Conservation (phyloP, 2,797 vertebrate genomes). For the Smutsia gigantea region DNA sequence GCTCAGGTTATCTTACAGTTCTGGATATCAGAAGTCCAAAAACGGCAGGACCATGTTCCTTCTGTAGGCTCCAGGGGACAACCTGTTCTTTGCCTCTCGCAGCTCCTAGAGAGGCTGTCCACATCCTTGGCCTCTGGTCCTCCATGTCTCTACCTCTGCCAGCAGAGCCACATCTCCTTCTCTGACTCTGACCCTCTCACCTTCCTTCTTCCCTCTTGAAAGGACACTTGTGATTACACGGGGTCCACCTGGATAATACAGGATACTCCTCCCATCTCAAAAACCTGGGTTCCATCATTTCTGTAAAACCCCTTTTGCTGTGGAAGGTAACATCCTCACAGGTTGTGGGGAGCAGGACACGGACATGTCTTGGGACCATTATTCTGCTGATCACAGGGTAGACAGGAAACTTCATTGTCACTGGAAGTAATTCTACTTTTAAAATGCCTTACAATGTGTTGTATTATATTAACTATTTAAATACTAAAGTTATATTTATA, state of each 20-base stretch:
- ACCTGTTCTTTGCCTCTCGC: not conserved
- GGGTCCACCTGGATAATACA: not conserved
- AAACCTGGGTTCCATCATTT: not conserved
- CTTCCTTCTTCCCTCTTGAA: not conserved
- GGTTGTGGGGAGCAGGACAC: fast-evolving
- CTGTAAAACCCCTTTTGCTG: not conserved
- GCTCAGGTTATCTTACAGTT: not conserved
- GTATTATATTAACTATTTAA: not conserved
- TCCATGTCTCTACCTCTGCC: not conserved
- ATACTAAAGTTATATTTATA: not conserved
- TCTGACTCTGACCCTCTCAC: not conserved
- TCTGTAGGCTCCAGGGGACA: not conserved
- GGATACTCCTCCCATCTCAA: not conserved
- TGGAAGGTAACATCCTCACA: fast-evolving
- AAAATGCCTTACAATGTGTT: not conserved
- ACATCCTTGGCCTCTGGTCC: fast-evolving
- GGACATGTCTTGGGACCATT: not conserved
- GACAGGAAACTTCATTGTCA: not conserved
- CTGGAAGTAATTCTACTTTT: not conserved
- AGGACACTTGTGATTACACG: not conserved
- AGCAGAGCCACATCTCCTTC: not conserved
- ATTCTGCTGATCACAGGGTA: not conserved
- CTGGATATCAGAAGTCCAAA: not conserved
- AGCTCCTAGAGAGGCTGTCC: not conserved
- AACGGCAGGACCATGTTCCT: not conserved